Evolutionary conservation across 2,113 vertebrate genomes (phyloP), one percentile per base, ranked within the genome.

Genomic region (Calyptomena viridis): DNA sequence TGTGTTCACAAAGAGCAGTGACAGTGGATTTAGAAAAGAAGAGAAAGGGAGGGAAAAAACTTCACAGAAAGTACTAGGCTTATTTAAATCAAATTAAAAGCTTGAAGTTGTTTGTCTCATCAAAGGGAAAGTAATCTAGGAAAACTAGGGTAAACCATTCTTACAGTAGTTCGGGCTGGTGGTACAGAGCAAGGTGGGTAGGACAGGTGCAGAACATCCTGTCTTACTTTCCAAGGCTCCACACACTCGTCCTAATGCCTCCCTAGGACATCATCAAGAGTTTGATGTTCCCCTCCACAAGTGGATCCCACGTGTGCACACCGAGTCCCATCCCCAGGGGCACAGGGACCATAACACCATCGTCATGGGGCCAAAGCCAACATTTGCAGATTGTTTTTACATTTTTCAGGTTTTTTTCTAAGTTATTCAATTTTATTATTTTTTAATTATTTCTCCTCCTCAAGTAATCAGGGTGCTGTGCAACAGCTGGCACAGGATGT

Each of bases 51-150:
- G 18, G 67, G 52, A 94, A 66, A 84, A 84, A 82, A 50, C 63
- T 89, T 87, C 80, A 67, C 35, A 9, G 79, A 72, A 84, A 93
- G 85, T 8, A 9, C 49, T 59, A 86, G 93, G 92, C 79, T 93
- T 95, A 94, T 87, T 87, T 64, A 90, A 94, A 96, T 90, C 79
- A 97, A 95, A 90, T 96, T 84, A 97, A 92, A 2, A 14, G 93
- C 87, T 96, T 92, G 93, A 89, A 75, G 79, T 78, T 89, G 79
- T 95, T 90, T 90, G 90, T 63, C 94, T 93, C 89, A 92, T 84
- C 87, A 92, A 95, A 94, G 88, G 52, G 76, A 90, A 92, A 93
- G 68, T 33, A 88, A 52, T 88, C 92, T 4, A 39, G 31, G 66
- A 78, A 88, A 96, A 93, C 24, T 87, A 89, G 95, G 87, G 64